Conservation (phyloP, 2,797 vertebrate genomes). For the Manis pentadactyla region DNA sequence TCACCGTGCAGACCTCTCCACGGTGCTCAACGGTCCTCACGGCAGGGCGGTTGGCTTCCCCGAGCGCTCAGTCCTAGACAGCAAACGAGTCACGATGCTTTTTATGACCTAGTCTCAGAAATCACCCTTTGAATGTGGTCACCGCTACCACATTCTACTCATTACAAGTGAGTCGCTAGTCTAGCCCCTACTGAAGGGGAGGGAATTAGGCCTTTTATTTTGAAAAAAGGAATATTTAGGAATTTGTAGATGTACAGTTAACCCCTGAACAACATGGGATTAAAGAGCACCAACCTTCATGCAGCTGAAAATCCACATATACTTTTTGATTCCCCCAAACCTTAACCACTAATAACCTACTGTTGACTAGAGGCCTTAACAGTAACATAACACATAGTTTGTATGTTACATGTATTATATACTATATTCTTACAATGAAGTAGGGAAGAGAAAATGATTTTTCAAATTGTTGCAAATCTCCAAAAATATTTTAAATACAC, state of each 20-base stretch:
- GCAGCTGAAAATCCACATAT: no score
- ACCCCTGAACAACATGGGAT: no score
- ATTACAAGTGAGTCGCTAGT: not conserved
- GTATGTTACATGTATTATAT: no score
- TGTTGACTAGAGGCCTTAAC: no score
- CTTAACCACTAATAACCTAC: no score
- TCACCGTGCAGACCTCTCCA: fast-evolving
- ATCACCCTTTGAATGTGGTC: not conserved
- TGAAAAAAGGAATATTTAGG: not conserved
- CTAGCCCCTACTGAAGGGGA: not conserved
- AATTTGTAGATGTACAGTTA: not conserved
- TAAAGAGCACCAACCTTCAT: no score
- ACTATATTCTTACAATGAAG: no score
- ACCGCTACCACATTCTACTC: not conserved
- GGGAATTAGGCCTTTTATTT: not conserved
- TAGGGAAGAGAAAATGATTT: no score
- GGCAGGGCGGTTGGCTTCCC: not conserved
- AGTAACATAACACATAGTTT: no score
- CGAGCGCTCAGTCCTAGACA: not conserved
- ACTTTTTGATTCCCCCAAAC: no score
- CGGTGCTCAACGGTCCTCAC: fast-evolving
- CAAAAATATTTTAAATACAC: no score
- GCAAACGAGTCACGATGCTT: not conserved
- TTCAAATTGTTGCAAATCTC: no score
- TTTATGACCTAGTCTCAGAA: not conserved